Base-by-base conservation (phyloP, 2,888 invertebrate genomes). In the Corbicula japonica region DNA sequence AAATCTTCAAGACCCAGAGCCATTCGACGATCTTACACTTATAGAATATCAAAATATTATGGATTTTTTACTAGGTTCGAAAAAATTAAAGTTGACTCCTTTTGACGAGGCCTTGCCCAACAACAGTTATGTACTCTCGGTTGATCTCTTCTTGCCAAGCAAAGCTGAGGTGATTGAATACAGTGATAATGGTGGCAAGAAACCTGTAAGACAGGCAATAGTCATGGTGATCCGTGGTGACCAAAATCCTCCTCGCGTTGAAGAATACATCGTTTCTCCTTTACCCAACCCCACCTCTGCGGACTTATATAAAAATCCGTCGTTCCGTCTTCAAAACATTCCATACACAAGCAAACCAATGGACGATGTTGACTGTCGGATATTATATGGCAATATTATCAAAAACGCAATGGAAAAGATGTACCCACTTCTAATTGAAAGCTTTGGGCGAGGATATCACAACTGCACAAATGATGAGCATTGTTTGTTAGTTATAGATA, bases 231-330 rank as follows among this genome's bases (percentile, higher is more conserved):
- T 86, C 48, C 77, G 90, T 8, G 91, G 91, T 6, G 87, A 91
- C 62, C 23, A 74, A 34, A 38, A 46, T 10, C 84, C 86, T 0
- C 89, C 91, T 8, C 46, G 76, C 4, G 85, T 90, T 15, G 89
- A 90, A 75, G 91, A 91, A 76, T 91, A 88, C 69, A 70, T 86
- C 6, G 89, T 91, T 12, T 88, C 88, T 6, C 89, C 89, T 2
- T 61, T 90, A n/a, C 88, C 87, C 8, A 70, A 76, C 0, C 89
- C 89, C 1, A 81, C 38, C 12, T 81, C 76, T 46, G 74, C 83
- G 26, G 60, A 66, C 10, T 56, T 65, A 0, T 76, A 83, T 46
- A 80, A 72, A 58, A 84, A 86, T 48, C 87, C 86, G 1, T 71
- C 83, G 8, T 86, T 85, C 52, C 58, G 85, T 1, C 69, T 79